Evolutionary conservation across 1,140 invertebrate species (phyloP).

Genomic region (Apis florea): DNA sequence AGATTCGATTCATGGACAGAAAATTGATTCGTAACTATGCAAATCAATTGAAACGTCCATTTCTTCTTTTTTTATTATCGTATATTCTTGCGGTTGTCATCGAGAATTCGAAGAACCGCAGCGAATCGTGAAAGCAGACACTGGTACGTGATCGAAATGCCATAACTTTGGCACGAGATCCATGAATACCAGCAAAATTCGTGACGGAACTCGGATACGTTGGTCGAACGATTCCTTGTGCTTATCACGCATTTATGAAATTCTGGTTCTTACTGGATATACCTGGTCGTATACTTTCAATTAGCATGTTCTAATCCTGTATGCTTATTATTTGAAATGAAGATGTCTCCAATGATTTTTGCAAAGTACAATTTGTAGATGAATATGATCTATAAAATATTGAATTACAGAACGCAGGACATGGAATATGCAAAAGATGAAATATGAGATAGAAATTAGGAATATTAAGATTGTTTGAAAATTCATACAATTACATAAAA

Average conservation of each 20-base stretch:
- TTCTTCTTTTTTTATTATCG: constrained; percentile 4
- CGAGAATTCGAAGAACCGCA: constrained; percentile 11
- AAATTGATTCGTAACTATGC: neutral
- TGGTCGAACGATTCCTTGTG: neutral
- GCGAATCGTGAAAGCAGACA: constrained; percentile 11
- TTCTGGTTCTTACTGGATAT: constrained; percentile 12
- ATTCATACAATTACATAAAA: neutral
- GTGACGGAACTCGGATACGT: constrained; percentile 15
- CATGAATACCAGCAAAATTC: constrained; percentile 15
- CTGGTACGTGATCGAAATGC: constrained; percentile 45
- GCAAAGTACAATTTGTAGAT: neutral
- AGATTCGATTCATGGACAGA: neutral
- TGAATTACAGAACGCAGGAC: neutral
- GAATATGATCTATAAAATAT: neutral
- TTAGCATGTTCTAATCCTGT: neutral
- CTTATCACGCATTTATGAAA: neutral
- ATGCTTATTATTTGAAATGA: neutral
- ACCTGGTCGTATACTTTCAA: neutral
- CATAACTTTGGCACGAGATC: constrained; percentile 10
- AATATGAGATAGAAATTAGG: neutral
- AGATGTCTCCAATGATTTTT: neutral
- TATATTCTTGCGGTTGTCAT: neutral
- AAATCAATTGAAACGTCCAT: neutral
- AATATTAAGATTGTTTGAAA: neutral
- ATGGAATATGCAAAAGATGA: constrained; percentile 6